Evolutionary conservation across 2,797 vertebrate genomes (phyloP).

Genomic region (Tenualosa thibaudeaui): DNA sequence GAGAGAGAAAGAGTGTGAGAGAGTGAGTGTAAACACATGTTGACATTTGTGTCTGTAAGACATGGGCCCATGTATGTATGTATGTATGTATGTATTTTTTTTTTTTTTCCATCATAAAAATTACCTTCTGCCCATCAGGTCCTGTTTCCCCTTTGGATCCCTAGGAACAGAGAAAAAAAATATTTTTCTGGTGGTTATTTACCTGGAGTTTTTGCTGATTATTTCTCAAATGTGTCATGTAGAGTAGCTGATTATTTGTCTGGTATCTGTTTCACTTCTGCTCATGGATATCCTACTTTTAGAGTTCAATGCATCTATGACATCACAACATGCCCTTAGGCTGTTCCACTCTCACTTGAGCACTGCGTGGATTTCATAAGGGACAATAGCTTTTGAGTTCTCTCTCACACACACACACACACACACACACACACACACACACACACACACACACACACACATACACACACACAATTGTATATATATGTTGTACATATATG

Average conservation of each 20-base stretch:
- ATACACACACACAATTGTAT: too few relatives aligned
- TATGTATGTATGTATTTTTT: neutral
- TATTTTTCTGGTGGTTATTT: neutral
- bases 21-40: neutral
- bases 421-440: too few relatives aligned
- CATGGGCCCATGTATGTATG: neutral
- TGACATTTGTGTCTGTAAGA: neutral
- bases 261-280: neutral
- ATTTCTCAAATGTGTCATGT: neutral
- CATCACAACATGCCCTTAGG: neutral
- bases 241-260: neutral
- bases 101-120: neutral
- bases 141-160: constrained; percentile 77
- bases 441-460: too few relatives aligned
- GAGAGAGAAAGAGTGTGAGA: too few relatives aligned
- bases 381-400: neutral
- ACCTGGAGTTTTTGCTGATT: neutral
- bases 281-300: neutral
- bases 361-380: neutral
- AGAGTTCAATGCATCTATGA: neutral
- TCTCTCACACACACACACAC: too few relatives aligned
- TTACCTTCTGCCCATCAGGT: constrained; percentile 73
- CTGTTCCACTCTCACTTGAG: neutral
- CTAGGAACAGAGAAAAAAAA: constrained; percentile 55
- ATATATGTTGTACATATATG: neutral